A percentile compares a stretch with the other conserved stretches of the same genome.
Conservation (phyloP, 2,113 vertebrate genomes). For the Rhea pennata region DNA sequence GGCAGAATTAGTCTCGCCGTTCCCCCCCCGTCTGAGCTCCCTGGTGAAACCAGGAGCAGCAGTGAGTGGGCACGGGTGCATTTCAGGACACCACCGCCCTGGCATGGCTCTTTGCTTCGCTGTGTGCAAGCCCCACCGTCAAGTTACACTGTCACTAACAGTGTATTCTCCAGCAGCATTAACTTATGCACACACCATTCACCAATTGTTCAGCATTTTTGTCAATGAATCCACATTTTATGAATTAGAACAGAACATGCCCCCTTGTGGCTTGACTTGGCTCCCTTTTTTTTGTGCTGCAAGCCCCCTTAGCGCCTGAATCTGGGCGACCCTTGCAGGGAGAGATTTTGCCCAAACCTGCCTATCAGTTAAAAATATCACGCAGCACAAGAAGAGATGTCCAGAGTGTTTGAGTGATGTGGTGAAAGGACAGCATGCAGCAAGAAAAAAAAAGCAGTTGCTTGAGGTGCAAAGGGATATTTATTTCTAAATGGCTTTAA, state of each 20-base stretch:
- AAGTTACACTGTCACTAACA: background rate
- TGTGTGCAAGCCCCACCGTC: background rate
- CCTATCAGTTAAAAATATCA: background rate
- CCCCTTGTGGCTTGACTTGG: constrained; percentile 62
- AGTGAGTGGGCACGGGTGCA: background rate
- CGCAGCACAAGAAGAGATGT: background rate
- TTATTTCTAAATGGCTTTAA: background rate
- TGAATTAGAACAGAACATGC: constrained; percentile 69
- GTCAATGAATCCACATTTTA: constrained; percentile 74
- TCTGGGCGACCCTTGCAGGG: background rate
- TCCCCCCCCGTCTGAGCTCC: background rate
- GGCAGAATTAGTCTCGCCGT: background rate
- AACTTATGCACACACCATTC: constrained; percentile 65
- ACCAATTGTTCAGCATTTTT: constrained; percentile 57
- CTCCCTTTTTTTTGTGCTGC: constrained; percentile 7
- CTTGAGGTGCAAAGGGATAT: background rate
- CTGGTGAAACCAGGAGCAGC: background rate
- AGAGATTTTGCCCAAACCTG: background rate
- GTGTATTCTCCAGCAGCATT: background rate
- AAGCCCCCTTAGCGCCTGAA: background rate
- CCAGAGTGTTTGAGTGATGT: background rate
- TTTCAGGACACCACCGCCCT: background rate
- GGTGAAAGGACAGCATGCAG: background rate
- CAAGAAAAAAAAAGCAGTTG: background rate
- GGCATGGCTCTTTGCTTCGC: background rate